Base-by-base conservation (phyloP, 2,888 invertebrate genomes). In the Parthenolecanium corni region DNA sequence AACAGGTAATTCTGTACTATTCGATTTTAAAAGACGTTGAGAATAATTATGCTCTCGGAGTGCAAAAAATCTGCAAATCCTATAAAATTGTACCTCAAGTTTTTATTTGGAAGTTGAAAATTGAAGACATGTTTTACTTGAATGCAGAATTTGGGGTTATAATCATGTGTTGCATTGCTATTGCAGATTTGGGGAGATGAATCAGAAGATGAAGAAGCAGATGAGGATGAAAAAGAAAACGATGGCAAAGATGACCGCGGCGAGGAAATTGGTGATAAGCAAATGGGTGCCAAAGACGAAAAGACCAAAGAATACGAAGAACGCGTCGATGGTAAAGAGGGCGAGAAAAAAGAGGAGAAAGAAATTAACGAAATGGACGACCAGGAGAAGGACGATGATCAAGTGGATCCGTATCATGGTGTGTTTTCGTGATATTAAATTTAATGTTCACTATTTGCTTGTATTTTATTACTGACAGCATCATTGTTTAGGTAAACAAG, bases 321-420 rank as follows among this genome's bases (percentile, higher is more conserved):
- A 67, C 75, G 81, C 66, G 77, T 80, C 5, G 74, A 77, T 3
- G 77, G 79, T 38, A 77, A 80, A 54, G 77, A 78, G 0, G 73
- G 78, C 0, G 76, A 77, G 66, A 79, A 78, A 70, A 73, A 77
- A 42, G 77, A 80, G 67, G 78, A 79, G 69, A 82, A 85, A 69
- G 86, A 89, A 69, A 85, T 87, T 58, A 87, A 90, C 68, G 84
- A 91, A 72, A 81, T 89, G 78, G 80, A 89, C n/a, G 89, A 92
- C 66, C 82, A 82, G 0, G 85, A 64, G n/a, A 69, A 88, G 69
- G 74, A 81, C 64, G 87, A 88, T 70, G 86, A 89, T 70, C 89
- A 90, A 72, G 76, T 82, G 56, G 86, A 93, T 77, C 85, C 88
- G 1, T 85, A 87, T 71, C 88, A 90, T 71, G 88, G 89, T 42